These are phyloP conservation scores for Noturus placidus DNA, from an alignment of 2,113 vertebrate genomes.

Conservation along the genomic window DNA sequence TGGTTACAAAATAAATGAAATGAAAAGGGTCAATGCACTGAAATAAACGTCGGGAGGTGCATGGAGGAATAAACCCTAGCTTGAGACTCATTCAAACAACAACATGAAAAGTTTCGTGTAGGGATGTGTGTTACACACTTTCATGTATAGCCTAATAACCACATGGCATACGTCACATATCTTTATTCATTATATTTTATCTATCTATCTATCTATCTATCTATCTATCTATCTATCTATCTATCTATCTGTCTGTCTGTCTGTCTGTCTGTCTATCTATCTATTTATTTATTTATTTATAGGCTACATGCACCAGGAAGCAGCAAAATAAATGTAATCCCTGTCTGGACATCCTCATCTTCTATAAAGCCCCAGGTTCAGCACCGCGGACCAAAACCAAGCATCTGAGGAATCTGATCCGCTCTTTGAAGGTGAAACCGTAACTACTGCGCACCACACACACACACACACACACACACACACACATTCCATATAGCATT, in stretches of 20 bases:
- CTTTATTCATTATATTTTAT: too few relatives aligned
- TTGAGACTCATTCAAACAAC: neutral
- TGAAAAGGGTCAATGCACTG: neutral
- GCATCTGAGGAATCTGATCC: neutral
- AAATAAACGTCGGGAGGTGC: neutral
- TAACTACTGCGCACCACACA: neutral
- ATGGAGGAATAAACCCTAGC: neutral
- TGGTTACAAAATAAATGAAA: neutral
- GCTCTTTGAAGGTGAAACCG: constrained; percentile 25
- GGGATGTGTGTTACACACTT: neutral
- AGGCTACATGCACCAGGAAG: neutral
- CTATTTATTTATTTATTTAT: too few relatives aligned
- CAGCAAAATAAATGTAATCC: neutral
- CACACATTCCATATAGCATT: neutral
- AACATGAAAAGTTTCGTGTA: neutral
- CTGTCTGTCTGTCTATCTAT: too few relatives aligned
- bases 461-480: neutral
- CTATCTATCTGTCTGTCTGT: too few relatives aligned
- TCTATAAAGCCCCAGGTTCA: constrained; percentile 57
- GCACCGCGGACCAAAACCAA: constrained; percentile 61
- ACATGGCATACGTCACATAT: too few relatives aligned
- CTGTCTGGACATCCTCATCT: neutral
- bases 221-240: too few relatives aligned
- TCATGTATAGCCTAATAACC: neutral
- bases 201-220: too few relatives aligned